These are phyloP conservation scores for Watersipora subatra DNA, from an alignment of 1,140 invertebrate species.

Conservation along the genomic window DNA sequence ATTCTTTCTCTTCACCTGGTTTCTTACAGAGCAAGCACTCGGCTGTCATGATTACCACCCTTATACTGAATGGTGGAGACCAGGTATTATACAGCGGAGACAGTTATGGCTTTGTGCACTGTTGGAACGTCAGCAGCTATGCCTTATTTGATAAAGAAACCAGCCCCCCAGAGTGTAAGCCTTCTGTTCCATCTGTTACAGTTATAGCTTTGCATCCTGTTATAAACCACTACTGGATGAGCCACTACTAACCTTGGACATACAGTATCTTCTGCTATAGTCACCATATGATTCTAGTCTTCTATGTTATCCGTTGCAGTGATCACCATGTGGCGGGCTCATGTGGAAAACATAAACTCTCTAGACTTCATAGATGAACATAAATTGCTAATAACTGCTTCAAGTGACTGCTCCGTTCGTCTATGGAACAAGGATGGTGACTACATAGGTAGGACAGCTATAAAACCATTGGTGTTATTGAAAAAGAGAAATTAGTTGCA, in stretches of 20 bases:
- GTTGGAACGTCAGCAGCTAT: constrained; percentile 34
- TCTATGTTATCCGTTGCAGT: no score
- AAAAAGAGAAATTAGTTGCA: no score
- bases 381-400: constrained; percentile 36
- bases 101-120: constrained; percentile 35
- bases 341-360: constrained; percentile 29
- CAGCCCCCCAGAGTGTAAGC: constrained; percentile 28
- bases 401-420: constrained; percentile 37
- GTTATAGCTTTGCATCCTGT: no score
- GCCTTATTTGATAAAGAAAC: constrained; percentile 17
- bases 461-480: no score
- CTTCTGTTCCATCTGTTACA: no score
- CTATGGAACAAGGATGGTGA: constrained; percentile 37
- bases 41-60: constrained; percentile 21
- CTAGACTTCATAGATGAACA: constrained; percentile 32
- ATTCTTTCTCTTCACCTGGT: background rate
- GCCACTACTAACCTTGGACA: no score
- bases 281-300: no score
- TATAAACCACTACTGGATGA: no score
- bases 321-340: constrained; percentile 32
- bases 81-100: constrained; percentile 28
- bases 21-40: constrained; percentile 5
- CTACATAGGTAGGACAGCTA: constrained; percentile 35
- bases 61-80: constrained; percentile 19
- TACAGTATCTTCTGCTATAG: no score